These are phyloP conservation scores for Mungos mungo DNA, from an alignment of 2,113 vertebrate species.

Conservation along the genomic window DNA sequence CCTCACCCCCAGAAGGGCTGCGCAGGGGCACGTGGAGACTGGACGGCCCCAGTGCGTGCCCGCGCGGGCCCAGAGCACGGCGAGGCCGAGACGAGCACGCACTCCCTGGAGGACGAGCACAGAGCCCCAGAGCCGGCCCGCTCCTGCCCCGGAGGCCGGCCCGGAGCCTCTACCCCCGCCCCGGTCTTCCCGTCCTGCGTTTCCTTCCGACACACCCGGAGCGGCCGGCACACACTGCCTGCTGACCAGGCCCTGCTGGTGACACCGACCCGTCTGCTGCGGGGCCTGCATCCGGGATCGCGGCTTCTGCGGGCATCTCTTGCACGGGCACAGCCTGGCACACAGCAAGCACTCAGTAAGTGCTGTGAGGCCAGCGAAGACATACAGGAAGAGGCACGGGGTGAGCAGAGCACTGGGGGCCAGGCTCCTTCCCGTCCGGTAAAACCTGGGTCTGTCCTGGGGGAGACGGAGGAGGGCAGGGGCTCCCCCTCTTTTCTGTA, in stretches of 20 bases:
- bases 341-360: not conserved
- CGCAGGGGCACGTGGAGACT: not conserved
- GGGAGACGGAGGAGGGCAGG: not conserved
- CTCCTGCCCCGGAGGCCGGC: not conserved
- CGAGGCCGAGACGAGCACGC: rapidly evolving
- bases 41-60: rapidly evolving
- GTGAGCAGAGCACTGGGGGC: rapidly evolving
- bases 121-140: rapidly evolving
- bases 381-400: too few relatives aligned
- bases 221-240: not conserved
- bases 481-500: not conserved
- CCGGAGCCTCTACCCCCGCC: not conserved
- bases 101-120: not conserved
- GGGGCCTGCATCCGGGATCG: too few relatives aligned
- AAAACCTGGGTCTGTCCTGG: too few relatives aligned
- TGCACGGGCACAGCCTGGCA: rapidly evolving
- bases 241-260: not conserved
- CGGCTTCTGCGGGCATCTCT: rapidly evolving
- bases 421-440: too few relatives aligned
- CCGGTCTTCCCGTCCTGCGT: not conserved
- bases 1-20: not conserved
- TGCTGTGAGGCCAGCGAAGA: rapidly evolving
- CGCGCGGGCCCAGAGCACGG: not conserved
- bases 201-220: not conserved
- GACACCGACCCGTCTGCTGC: not conserved